Conservation (phyloP, 2,888 invertebrate genomes). For the Hesperia comma region DNA sequence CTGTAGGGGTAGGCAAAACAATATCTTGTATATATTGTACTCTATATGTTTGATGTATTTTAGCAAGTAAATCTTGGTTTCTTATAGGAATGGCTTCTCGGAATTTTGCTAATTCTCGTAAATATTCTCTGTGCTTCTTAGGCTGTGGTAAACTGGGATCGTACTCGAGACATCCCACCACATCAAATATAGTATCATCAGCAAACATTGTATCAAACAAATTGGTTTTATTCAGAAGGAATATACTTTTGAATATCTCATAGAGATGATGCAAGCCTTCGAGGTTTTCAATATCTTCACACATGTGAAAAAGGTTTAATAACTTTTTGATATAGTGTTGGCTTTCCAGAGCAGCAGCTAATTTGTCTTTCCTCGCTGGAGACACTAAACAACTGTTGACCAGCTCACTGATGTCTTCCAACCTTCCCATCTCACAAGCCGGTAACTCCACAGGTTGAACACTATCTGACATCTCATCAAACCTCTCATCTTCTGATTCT, state of each 20-base stretch:
- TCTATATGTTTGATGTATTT: slow-evolving; percentile 99
- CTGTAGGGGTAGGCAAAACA: slow-evolving; percentile 98
- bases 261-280: slow-evolving; percentile 97
- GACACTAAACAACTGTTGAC: slow-evolving; percentile 94
- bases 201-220: slow-evolving; percentile 99
- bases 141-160: slow-evolving; percentile 94
- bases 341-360: slow-evolving; percentile 95
- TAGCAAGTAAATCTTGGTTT: slow-evolving; percentile 96
- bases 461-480: slow-evolving; percentile 98
- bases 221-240: slow-evolving; percentile 98
- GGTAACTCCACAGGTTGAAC: slow-evolving; percentile 97
- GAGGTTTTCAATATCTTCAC: slow-evolving; percentile 97
- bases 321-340: slow-evolving; percentile 98
- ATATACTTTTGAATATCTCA: slow-evolving; percentile 99
- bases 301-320: slow-evolving; percentile 97
- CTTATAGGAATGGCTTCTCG: slow-evolving; percentile 97
- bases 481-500: slow-evolving; percentile 98
- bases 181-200: slow-evolving; percentile 98
- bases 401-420: slow-evolving; percentile 97
- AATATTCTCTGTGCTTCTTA: slow-evolving; percentile 97
- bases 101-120: slow-evolving; percentile 95
- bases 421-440: slow-evolving; percentile 95
- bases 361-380: slow-evolving; percentile 95
- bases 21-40: slow-evolving; percentile 99
- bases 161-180: slow-evolving; percentile 99